Base-by-base conservation (phyloP, 2,888 invertebrate species). In the Xestoiulus laeticollis region DNA sequence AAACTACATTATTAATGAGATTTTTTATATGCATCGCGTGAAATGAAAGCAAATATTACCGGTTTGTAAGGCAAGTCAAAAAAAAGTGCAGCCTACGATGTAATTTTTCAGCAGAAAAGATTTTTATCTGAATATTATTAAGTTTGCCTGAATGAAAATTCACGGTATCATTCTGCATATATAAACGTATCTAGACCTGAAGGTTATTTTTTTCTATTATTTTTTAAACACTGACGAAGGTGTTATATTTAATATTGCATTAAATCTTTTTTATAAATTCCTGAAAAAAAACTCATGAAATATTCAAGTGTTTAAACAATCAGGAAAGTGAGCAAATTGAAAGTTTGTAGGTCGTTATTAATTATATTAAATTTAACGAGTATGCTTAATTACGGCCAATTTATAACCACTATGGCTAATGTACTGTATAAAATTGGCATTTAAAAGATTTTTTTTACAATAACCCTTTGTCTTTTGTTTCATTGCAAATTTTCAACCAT, bases 1-100 rank as follows among this genome's bases (percentile, higher is more conserved):
- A 78, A 78, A 78, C 26, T 78, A 30, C 78, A 78, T 78, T 30
- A 78, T 78, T 78, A 78, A 78, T 78, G 30, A 78, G 78, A 78
- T 78, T 30, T 78, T 30, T 78, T 26, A 78, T 78, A 78, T 30
- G 78, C 78, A 78, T 78, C 30, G 78, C 26, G 30, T 30, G 30
- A 30, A 78, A 78, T 30, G 78, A 78, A 78, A 78, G 30, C 30
- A 78, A 78, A 78, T 78, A 78, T 30, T 78, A 78, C 78, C 78
- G 78, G 78, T 78, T 78, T 78, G 78, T 30, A 26, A 30, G 30
- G 30, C 30, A 30, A 12, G 14, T 78, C 78, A 30, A 78, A 78
- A 78, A 78, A 78, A 78, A 30, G 22, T 22, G 78, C 78, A 30
- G 30, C 78, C 78, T 78, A 30, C 78, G 78, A 30, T 19, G 16